Percentiles rank a stretch among this genome's conserved stretches.
Evolutionary conservation across 2,113 vertebrate genomes (phyloP).

Genomic region (Dicrurus megarhynchus): DNA sequence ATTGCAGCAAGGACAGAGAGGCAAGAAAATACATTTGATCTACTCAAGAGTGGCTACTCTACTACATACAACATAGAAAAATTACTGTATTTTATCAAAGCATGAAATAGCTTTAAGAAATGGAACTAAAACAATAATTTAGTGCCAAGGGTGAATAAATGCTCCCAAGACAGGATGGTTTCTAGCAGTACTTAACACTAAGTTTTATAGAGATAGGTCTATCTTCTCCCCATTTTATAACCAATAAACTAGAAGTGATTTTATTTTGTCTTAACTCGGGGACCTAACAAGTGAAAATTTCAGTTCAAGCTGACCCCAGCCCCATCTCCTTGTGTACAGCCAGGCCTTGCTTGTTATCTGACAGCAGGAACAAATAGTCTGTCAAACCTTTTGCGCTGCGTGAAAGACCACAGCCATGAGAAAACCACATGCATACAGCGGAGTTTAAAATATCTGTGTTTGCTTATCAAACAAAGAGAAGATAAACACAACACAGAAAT

Average conservation of each 20-base stretch:
- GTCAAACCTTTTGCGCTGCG: background rate
- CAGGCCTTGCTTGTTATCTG: background rate
- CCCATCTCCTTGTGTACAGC: background rate
- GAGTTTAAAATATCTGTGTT: background rate
- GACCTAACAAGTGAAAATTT: background rate
- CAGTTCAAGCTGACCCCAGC: background rate
- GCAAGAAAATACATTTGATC: background rate
- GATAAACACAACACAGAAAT: background rate
- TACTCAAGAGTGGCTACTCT: background rate
- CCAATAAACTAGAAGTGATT: background rate
- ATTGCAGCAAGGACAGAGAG: background rate
- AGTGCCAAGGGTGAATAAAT: background rate
- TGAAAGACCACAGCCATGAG: background rate
- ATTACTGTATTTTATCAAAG: conserved; percentile 4
- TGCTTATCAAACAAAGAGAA: conserved; percentile 24
- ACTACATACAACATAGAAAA: background rate
- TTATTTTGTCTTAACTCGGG: background rate
- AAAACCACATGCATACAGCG: background rate
- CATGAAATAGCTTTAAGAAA: conserved; percentile 27
- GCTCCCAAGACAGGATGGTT: background rate
- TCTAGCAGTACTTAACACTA: background rate
- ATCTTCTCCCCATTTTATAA: background rate
- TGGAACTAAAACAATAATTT: background rate
- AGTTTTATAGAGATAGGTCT: background rate
- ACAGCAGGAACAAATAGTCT: background rate